Evolutionary conservation across 2,797 vertebrate genomes (phyloP), one percentile per base, ranked within the genome.

Genomic region (Hippoglossus hippoglossus): DNA sequence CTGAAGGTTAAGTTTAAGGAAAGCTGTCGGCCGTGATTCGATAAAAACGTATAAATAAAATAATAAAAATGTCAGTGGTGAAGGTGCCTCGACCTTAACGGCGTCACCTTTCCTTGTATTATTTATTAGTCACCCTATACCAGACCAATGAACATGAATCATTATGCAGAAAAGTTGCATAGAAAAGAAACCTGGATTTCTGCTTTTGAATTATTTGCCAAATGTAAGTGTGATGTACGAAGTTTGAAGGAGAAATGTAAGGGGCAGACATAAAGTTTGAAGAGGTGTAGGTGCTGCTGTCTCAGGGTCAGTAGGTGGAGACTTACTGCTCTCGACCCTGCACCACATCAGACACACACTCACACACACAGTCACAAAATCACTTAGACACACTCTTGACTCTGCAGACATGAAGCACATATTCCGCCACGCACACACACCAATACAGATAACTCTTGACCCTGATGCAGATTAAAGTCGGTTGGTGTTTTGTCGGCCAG

Each of bases 321-420:
- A 75, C 77, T 69, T 67, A 1, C 44, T 4, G 54, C 72, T 84
- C 74, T 89, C 21, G 39, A 85, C 79, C 75, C 61, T 82, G 67
- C 44, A 58, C 59, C 57, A 5, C 54, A 11, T 50, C 71, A 64
- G 53, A 66, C 34, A 12, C 41, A 39, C n/a, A 66, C 34, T 9
- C 41, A 39, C n/a, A 77, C 50, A 54, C n/a, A 61, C 11, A 77
- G 25, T 51, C 74, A 76, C 75, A 66, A 68, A 79, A 18, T 62
- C 64, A 34, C 58, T 57, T 11, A 18, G 56, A 24, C 65, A 61
- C 19, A 65, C 75, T 75, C 73, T 81, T 62, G 58, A 81, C 65
- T 67, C 34, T 77, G 72, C 34, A 41, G 16, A 67, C 50, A 53
- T 58, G 1, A 21, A 58, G 28, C 21, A 55, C 57, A 60, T 74